phyloP scores from a whole-genome alignment of 2,113 vertebrate genomes.

The Percina caprodes region DNA sequence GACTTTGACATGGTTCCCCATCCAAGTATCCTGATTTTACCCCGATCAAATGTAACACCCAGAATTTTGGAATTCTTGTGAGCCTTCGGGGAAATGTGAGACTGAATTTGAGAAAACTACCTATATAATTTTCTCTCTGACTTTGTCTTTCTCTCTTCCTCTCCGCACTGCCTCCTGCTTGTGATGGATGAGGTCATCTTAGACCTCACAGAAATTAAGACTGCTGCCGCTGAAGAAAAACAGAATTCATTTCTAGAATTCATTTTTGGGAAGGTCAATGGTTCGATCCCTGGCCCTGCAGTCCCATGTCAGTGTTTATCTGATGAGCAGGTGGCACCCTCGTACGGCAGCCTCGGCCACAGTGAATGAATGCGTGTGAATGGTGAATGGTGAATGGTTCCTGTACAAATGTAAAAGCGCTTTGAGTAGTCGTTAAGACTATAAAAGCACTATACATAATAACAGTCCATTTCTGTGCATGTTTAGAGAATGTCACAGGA shows the following conservation, averaged over 20 bases:
- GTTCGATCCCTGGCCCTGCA: too few species aligned
- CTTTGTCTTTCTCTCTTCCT: not conserved
- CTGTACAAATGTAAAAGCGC: too few species aligned
- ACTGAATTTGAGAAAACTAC: slow-evolving; percentile 14
- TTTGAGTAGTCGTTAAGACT: too few species aligned
- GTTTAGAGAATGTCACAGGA: slow-evolving; percentile 7
- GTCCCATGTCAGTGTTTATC: too few species aligned
- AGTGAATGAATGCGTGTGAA: too few species aligned
- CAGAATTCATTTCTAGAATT: slow-evolving; percentile 7
- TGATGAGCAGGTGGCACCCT: too few species aligned
- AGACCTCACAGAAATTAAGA: slow-evolving; percentile 39
- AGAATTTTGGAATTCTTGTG: not conserved
- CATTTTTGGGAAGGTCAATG: too few species aligned
- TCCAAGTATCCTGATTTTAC: slow-evolving; percentile 4
- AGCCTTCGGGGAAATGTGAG: not conserved
- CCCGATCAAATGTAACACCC: not conserved
- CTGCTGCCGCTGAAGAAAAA: slow-evolving; percentile 24
- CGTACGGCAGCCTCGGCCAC: too few species aligned
- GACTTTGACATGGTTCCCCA: not conserved
- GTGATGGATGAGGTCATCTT: slow-evolving; percentile 34
- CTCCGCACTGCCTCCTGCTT: not conserved
- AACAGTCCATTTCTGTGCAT: not conserved
- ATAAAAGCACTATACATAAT: too few species aligned
- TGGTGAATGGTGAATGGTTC: too few species aligned
- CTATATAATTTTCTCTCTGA: not conserved